phyloP scores from a whole-genome alignment of 2,113 vertebrate species.

The Tachysurus vachellii region DNA sequence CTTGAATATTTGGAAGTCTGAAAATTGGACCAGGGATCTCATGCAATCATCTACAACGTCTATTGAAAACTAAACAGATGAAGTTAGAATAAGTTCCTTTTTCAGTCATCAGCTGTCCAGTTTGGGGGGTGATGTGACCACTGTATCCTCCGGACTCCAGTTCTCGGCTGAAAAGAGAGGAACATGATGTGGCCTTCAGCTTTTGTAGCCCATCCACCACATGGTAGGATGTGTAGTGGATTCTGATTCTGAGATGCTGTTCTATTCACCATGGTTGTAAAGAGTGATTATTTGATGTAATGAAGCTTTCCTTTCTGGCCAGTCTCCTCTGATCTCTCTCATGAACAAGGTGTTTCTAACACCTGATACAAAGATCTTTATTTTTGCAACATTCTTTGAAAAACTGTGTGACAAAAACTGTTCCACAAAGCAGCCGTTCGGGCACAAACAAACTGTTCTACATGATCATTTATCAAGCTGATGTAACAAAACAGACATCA shows the following conservation, averaged over 20 bases:
- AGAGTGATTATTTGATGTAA: neutral
- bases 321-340: too few species aligned
- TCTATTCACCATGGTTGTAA: neutral
- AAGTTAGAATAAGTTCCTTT: neutral
- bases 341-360: too few species aligned
- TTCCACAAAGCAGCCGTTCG: neutral
- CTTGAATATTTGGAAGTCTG: neutral
- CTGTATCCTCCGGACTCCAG: neutral
- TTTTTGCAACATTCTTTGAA: neutral
- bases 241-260: neutral
- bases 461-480: neutral
- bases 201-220: neutral
- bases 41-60: neutral
- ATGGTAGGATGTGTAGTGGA: neutral
- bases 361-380: neutral
- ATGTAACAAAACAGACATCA: too few species aligned
- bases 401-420: neutral
- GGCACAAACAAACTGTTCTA: neutral
- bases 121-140: neutral
- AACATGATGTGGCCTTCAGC: neutral
- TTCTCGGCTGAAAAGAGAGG: neutral
- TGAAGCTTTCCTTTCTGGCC: neutral
- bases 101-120: neutral
- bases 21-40: neutral
- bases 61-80: neutral